phyloP scores from a whole-genome alignment of 2,113 vertebrate species.

The Gulo gulo region DNA sequence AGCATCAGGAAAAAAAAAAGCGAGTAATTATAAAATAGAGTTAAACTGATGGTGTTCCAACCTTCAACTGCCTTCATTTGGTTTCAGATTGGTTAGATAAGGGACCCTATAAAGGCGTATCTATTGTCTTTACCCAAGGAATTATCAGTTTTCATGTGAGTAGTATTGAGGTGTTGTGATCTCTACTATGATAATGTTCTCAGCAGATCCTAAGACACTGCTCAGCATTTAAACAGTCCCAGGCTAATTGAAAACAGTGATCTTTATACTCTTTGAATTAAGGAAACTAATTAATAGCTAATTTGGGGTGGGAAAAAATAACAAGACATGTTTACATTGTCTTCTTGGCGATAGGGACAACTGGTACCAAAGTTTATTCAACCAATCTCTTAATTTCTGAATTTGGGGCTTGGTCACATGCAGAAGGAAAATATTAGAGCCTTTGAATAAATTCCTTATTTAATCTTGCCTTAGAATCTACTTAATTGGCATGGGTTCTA shows the following conservation, averaged over 20 bases:
- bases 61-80: not conserved
- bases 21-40: not conserved
- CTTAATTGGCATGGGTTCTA: not conserved
- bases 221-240: not conserved
- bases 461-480: conserved; percentile 12
- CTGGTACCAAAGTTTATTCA: not conserved
- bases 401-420: not conserved
- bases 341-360: not conserved
- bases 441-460: not conserved
- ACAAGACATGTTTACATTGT: not conserved
- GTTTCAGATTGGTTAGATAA: not conserved
- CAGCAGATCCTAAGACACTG: not conserved
- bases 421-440: not conserved
- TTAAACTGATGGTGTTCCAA: not conserved
- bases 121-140: not conserved
- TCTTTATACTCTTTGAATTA: not conserved
- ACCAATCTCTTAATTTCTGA: not conserved
- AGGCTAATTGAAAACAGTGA: not conserved
- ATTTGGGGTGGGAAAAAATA: not conserved
- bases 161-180: not conserved
- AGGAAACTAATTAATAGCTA: conserved; percentile 9
- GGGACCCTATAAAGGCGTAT: not conserved
- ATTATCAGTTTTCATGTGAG: not conserved
- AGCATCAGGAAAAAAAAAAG: not conserved
- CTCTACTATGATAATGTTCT: not conserved